Base-by-base conservation (phyloP, 2,797 vertebrate species). In the Phalloptychus januarius region DNA sequence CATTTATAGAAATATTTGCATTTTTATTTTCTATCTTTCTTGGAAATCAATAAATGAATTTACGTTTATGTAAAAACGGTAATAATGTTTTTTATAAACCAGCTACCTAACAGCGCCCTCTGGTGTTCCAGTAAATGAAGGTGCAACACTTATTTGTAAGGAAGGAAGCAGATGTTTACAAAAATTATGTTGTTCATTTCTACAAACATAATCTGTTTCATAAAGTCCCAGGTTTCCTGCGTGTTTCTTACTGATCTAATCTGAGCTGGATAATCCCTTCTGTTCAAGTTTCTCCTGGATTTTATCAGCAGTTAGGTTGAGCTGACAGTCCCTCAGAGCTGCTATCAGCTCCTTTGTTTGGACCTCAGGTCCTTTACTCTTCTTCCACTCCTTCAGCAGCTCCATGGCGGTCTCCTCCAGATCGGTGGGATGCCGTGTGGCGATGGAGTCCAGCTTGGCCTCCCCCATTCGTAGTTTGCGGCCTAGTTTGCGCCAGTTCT, bases 221-320 rank as follows among this genome's bases (percentile, higher is more conserved):
- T 36, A 36, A 63, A 16, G 31, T 63, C 2, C 7, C 58, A 31
- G 58, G 33, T 20, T 16, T 58, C 28, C n/a, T 31, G 11, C 2
- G 6, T 38, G 15, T 31, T 38, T 65, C 61, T 20, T 5, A 38
- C 12, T 18, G 33, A 8, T 65, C 65, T 69, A 25, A 42, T 42
- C 23, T 40, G 63, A 36, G 16, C 18, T 23, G 7, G 5, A 12
- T 13, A 42, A 13, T 65, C 7, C 6, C 0, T 0, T 0, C 0
- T 1, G 1, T 42, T 0, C 0, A 0, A 96, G 86, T 2, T 6
- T 31, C 1, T 92, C 87, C 75, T 90, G 86, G 6, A 98, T 70
- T 1, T 36, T 81, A 80, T 99, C 97, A 1, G 97, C 97, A 0
- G 96, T 96, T 42, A 96, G 89, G 83, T 97, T 98, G 72, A 95